These are phyloP conservation scores for Cerastoderma edule DNA, from an alignment of 2,888 invertebrate species.

Conservation along the genomic window DNA sequence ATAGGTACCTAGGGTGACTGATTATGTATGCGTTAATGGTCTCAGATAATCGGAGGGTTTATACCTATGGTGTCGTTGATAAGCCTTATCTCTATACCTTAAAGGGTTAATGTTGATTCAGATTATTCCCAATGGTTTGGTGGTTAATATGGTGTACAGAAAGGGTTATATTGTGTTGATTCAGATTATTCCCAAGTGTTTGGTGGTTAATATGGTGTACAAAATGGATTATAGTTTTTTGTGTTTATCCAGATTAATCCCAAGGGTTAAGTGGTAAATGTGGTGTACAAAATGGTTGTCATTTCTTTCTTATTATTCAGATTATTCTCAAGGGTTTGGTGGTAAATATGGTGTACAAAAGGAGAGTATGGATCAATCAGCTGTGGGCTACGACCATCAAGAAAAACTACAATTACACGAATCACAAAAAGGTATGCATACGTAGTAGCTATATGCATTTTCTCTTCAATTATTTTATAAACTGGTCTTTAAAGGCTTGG, in stretches of 20 bases:
- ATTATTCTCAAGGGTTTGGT: slow-evolving; percentile 82
- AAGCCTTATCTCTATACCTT: too few relatives aligned
- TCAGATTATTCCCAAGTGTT: slow-evolving; percentile 80
- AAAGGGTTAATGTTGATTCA: slow-evolving; percentile 53
- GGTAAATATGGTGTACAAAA: slow-evolving; percentile 83
- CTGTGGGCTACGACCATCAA: slow-evolving; percentile 82
- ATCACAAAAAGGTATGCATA: slow-evolving; percentile 83
- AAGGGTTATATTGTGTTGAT: too few relatives aligned
- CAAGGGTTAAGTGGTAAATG: slow-evolving; percentile 84
- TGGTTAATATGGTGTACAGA: slow-evolving; percentile 83
- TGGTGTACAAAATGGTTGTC: slow-evolving; percentile 83
- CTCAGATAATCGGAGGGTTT: too few relatives aligned
- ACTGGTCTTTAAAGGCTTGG: too few relatives aligned
- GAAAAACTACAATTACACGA: slow-evolving; percentile 75
- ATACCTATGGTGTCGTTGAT: too few relatives aligned
- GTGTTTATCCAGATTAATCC: slow-evolving; percentile 66
- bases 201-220: slow-evolving; percentile 84
- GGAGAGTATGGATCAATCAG: slow-evolving; percentile 89
- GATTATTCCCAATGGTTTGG: slow-evolving; percentile 82
- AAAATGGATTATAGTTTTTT: slow-evolving; percentile 82
- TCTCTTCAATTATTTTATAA: too few relatives aligned
- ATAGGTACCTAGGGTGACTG: too few relatives aligned
- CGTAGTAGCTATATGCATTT: too few relatives aligned
- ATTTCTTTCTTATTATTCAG: too few relatives aligned
- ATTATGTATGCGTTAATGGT: too few relatives aligned